phyloP scores from a whole-genome alignment of 1,140 invertebrate genomes.

The Nasonia giraulti region DNA sequence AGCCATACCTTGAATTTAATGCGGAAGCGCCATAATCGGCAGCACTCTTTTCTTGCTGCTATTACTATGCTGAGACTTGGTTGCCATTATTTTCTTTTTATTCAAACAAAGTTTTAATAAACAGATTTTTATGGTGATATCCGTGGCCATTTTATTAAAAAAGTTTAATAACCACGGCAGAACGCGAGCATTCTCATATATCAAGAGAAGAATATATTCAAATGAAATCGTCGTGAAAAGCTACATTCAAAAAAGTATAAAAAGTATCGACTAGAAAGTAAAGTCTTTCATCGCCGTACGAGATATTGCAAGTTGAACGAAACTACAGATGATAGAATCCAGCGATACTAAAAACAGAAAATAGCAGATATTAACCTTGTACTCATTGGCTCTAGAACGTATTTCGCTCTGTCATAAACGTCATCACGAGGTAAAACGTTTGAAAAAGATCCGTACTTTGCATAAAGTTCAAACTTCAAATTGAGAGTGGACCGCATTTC shows the following conservation, averaged over 20 bases:
- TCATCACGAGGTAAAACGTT: too few species aligned
- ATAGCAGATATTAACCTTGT: not conserved
- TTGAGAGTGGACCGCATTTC: not conserved
- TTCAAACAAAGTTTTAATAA: too few species aligned
- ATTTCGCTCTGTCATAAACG: not conserved
- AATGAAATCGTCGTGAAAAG: not conserved
- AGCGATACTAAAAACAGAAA: not conserved
- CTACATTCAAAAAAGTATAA: too few species aligned
- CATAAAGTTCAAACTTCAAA: too few species aligned
- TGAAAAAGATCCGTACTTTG: too few species aligned
- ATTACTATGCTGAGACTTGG: not conserved
- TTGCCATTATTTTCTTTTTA: too few species aligned
- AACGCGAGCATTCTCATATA: too few species aligned
- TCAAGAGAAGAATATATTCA: too few species aligned
- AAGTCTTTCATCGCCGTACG: not conserved
- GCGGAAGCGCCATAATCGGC: conserved; percentile 4
- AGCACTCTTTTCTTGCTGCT: not conserved
- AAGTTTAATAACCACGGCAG: too few species aligned
- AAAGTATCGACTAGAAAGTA: not conserved
- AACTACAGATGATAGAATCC: not conserved
- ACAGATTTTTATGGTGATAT: too few species aligned
- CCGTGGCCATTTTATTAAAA: too few species aligned
- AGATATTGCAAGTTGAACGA: not conserved
- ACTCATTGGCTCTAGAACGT: not conserved
- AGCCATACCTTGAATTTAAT: not conserved